Conservation (phyloP, 2,888 invertebrate genomes). For the Drosophila meridionalis region DNA sequence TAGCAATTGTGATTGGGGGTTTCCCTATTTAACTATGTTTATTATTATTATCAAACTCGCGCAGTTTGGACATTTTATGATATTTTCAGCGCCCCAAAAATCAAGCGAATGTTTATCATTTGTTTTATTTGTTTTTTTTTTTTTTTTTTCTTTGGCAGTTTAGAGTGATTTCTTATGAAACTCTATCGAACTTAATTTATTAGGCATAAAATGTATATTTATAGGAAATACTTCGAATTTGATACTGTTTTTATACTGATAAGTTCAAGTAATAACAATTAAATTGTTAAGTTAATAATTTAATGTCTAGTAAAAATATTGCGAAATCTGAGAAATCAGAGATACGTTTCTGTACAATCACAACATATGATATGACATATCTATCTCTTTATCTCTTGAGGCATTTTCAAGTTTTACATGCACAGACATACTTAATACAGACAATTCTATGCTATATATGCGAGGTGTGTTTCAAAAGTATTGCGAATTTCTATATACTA, state of each 20-base stretch:
- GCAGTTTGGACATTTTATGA: not conserved
- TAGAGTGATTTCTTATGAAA: not conserved
- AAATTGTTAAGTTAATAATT: not conserved
- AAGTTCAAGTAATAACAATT: too few relatives aligned
- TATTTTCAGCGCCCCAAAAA: not conserved
- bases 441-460: not conserved
- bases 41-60: slow-evolving; percentile 6
- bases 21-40: slow-evolving; percentile 3
- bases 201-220: not conserved
- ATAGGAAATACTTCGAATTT: not conserved
- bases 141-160: not conserved
- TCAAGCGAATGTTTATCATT: not conserved
- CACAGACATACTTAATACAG: not conserved
- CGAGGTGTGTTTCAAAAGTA: not conserved
- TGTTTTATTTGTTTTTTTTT: not conserved
- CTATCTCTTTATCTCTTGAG: not conserved
- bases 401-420: not conserved
- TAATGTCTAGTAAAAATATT: not conserved
- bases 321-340: not conserved
- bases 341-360: too few relatives aligned
- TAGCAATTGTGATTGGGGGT: slow-evolving; percentile 4
- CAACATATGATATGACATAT: too few relatives aligned
- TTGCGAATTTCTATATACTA: not conserved
- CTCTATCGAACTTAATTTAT: not conserved
- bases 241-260: not conserved